Percentiles rank a stretch among this genome's conserved stretches.
Evolutionary conservation across 2,888 invertebrate genomes (phyloP).

Genomic region (Dione juno): DNA sequence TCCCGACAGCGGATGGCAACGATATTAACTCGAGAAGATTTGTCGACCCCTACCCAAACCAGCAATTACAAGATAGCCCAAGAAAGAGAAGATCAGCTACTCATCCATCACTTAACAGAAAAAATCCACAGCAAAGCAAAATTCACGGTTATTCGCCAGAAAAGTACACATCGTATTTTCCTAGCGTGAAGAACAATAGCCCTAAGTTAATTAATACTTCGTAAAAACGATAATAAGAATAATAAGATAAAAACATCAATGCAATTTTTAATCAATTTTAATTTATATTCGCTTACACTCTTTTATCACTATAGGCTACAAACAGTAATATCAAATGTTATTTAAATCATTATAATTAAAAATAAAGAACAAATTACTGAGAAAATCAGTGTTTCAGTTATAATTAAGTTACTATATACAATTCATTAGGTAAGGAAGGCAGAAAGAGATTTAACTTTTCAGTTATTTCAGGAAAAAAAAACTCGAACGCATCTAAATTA

Average conservation of each 20-base stretch:
- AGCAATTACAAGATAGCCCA: constrained; percentile 76
- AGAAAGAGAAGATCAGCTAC: constrained; percentile 72
- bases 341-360: neutral
- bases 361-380: neutral
- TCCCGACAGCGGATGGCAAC: constrained; percentile 79
- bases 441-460: neutral
- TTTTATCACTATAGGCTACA: neutral
- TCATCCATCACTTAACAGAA: constrained; percentile 63
- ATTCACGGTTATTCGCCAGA: constrained; percentile 70
- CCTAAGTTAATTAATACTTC: constrained; percentile 51
- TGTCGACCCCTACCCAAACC: constrained; percentile 77
- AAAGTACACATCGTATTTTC: constrained; percentile 74
- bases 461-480: neutral
- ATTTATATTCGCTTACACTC: neutral
- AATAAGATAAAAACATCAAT: constrained; percentile 1
- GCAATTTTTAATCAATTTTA: constrained; percentile 1
- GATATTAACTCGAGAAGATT: constrained; percentile 74
- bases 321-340: neutral
- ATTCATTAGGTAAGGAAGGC: neutral
- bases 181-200: constrained; percentile 55
- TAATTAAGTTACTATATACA: neutral
- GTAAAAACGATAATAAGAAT: constrained; percentile 30
- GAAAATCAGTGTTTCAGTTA: neutral
- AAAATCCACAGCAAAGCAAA: constrained; percentile 61
- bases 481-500: constrained; percentile 5